These are phyloP conservation scores for Ceuthmochares aereus DNA, from an alignment of 2,113 vertebrate species.

Conservation along the genomic window DNA sequence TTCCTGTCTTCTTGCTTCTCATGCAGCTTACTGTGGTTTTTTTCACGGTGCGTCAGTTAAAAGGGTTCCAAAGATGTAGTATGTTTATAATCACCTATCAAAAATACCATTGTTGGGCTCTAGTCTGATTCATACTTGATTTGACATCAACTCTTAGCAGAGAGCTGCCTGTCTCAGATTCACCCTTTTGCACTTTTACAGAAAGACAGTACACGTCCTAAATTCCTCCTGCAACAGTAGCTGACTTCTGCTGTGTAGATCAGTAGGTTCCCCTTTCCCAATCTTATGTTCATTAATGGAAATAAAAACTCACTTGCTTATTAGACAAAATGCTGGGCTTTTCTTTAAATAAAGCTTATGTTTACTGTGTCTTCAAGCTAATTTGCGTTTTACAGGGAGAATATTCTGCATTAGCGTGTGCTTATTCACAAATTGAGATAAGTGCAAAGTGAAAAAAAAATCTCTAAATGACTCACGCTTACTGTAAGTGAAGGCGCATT, in stretches of 20 bases:
- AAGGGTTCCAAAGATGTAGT: neutral
- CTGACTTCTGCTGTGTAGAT: neutral
- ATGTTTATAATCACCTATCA: neutral
- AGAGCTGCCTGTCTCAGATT: neutral
- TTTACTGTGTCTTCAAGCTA: neutral
- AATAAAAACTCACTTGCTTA: neutral
- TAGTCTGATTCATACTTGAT: neutral
- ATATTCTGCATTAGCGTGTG: neutral
- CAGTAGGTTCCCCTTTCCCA: neutral
- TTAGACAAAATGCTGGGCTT: neutral
- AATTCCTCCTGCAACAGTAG: neutral
- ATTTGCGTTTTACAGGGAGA: neutral
- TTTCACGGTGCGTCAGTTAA: neutral
- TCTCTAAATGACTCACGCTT: neutral
- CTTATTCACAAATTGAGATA: neutral
- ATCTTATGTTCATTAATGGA: neutral
- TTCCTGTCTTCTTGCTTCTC: neutral
- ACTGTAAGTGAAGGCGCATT: neutral
- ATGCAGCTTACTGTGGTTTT: fast-evolving
- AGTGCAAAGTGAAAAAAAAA: neutral
- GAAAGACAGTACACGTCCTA: neutral
- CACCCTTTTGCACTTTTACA: neutral
- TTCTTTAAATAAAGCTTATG: neutral
- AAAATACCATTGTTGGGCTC: neutral
- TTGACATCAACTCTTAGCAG: neutral